Conservation (phyloP, 37 sponge, comb jelly and placozoan genomes). For the Oopsacas minuta region DNA sequence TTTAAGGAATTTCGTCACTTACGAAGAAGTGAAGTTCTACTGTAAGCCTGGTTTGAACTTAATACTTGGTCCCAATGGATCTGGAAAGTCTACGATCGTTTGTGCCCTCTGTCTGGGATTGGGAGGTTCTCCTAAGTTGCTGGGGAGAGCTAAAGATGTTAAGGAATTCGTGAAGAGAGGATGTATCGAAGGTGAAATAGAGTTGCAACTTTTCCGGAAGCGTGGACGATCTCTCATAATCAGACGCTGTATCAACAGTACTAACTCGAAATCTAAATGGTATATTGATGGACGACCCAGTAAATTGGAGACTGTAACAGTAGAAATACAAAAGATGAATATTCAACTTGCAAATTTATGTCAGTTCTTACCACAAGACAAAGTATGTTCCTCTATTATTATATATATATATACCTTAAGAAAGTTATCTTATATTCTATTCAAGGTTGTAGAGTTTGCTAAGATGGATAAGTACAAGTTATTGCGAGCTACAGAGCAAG, state of each 20-base stretch:
- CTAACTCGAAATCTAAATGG: slow-evolving; percentile 72
- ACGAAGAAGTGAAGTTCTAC: slow-evolving; percentile 61
- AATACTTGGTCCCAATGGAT: slow-evolving; percentile 88
- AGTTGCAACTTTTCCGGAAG: slow-evolving; percentile 54
- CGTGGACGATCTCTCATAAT: slow-evolving; percentile 28
- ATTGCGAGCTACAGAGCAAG: slow-evolving; percentile 76
- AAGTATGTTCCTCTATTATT: neutral
- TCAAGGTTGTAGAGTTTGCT: slow-evolving; percentile 89
- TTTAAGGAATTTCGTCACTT: slow-evolving; percentile 51
- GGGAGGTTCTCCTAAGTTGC: slow-evolving; percentile 56
- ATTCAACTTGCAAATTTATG: slow-evolving; percentile 91
- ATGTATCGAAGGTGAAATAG: slow-evolving; percentile 44
- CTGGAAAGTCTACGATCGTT: slow-evolving; percentile 92
- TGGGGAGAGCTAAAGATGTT: slow-evolving; percentile 90
- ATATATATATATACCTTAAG: no score
- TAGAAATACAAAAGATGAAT: slow-evolving; percentile 42
- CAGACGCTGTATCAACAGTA: slow-evolving; percentile 31
- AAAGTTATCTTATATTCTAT: neutral
- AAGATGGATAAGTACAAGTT: slow-evolving; percentile 60
- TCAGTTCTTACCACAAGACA: slow-evolving; percentile 90
- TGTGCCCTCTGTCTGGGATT: slow-evolving; percentile 92
- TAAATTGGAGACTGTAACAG: slow-evolving; percentile 23
- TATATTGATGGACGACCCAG: slow-evolving; percentile 41
- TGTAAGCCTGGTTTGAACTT: slow-evolving; percentile 74
- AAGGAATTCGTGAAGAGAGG: slow-evolving; percentile 90